Evolutionary conservation across 37 sponge, comb jelly and placozoan genomes (phyloP).

Genomic region (Chondrosia reniformis): DNA sequence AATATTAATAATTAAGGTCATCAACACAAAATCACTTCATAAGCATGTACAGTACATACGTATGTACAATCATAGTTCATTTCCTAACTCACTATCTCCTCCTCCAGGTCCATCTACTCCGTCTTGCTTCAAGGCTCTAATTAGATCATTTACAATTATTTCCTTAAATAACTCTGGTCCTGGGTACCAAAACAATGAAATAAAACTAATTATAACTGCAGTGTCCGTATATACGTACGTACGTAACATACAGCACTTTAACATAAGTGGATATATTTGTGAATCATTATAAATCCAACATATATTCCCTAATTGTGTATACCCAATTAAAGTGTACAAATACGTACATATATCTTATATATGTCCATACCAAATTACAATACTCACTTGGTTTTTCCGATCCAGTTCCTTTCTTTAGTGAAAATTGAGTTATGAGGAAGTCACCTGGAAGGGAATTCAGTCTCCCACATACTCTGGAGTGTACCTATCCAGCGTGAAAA

Average conservation of each 20-base stretch:
- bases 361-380: not conserved
- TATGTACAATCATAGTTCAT: no score
- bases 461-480: conserved; percentile 13
- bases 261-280: conserved; percentile 8
- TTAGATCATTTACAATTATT: not conserved
- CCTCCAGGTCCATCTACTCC: not conserved
- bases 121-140: not conserved
- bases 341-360: conserved; percentile 7
- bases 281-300: not conserved
- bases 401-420: conserved; percentile 60
- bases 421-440: conserved; percentile 38
- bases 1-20: no score
- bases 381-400: conserved; percentile 58
- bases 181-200: conserved; percentile 52
- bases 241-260: not conserved
- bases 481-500: not conserved
- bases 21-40: no score
- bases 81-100: no score
- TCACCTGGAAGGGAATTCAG: conserved; percentile 42
- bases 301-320: not conserved
- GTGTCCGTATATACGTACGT: not conserved
- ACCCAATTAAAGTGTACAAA: not conserved
- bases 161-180: conserved; percentile 30
- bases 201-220: not conserved
- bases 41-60: no score